Conservation (phyloP, 1,140 invertebrate genomes). For the Camponotus pennsylvanicus region DNA sequence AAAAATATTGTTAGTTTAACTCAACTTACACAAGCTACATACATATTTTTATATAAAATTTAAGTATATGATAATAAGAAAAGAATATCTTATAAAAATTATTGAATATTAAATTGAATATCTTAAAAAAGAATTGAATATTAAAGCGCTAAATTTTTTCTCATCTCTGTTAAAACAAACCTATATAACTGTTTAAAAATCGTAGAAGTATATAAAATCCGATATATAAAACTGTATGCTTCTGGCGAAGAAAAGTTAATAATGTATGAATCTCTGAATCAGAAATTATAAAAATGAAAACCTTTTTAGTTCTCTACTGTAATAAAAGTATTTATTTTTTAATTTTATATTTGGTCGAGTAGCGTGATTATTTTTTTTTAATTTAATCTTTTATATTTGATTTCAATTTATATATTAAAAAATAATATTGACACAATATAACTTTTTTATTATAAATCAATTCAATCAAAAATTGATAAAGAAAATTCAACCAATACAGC, state of each 20-base stretch:
- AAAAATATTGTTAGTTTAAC: background rate
- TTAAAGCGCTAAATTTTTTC: background rate
- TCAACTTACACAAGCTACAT: background rate
- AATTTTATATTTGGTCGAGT: slow-evolving; percentile 14
- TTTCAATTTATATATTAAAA: slow-evolving; percentile 46
- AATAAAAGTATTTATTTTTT: slow-evolving; percentile 29
- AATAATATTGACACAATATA: slow-evolving; percentile 33
- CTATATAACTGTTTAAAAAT: slow-evolving; percentile 14
- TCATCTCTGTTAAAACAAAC: background rate
- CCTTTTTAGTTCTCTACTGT: background rate
- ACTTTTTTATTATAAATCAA: slow-evolving; percentile 14
- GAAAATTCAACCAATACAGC: slow-evolving; percentile 31
- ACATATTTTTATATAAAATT: slow-evolving; percentile 1
- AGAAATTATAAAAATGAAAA: background rate
- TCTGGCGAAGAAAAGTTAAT: background rate
- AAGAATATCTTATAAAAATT: slow-evolving; percentile 22
- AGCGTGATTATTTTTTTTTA: too few relatives aligned
- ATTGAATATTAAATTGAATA: too few relatives aligned
- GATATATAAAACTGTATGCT: background rate
- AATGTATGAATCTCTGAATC: slow-evolving; percentile 8
- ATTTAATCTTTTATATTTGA: slow-evolving; percentile 22
- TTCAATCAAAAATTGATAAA: slow-evolving; percentile 47
- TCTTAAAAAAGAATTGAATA: background rate
- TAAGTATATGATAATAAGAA: background rate
- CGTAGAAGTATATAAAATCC: background rate